Conservation (phyloP, 1,140 invertebrate species). For the Chironomus striatipennis region DNA sequence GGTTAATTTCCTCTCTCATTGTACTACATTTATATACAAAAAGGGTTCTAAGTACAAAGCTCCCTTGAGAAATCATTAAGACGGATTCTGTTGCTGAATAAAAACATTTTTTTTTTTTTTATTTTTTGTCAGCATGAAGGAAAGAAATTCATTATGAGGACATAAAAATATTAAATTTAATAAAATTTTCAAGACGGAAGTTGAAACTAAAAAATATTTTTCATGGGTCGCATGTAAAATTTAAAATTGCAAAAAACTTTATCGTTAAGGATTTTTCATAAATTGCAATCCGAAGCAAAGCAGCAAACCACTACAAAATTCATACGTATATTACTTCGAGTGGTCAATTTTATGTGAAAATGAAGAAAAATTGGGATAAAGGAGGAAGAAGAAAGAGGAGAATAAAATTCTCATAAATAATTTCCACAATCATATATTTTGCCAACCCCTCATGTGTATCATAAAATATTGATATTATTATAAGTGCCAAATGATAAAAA, state of each 20-base stretch:
- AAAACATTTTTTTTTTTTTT: background rate
- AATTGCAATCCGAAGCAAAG: background rate
- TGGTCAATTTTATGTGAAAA: background rate
- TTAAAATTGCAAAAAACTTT: too few species aligned
- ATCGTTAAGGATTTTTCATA: too few species aligned
- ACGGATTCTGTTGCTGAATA: background rate
- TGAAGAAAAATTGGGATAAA: too few species aligned
- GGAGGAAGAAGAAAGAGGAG: background rate
- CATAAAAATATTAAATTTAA: conserved; percentile 15
- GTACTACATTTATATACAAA: background rate
- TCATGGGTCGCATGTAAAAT: too few species aligned
- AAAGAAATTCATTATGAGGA: background rate
- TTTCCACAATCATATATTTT: background rate
- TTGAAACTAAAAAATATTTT: background rate
- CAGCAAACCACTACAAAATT: background rate
- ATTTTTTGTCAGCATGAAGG: background rate
- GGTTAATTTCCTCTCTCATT: conserved; percentile 1
- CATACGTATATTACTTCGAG: background rate
- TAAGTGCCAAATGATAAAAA: conserved; percentile 22
- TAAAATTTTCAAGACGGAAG: background rate
- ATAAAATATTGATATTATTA: conserved; percentile 23
- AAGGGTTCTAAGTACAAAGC: background rate
- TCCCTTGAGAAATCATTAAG: conserved; percentile 12
- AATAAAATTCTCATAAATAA: conserved; percentile 15
- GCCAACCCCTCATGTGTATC: conserved; percentile 6